phyloP scores from a whole-genome alignment of 2,888 invertebrate genomes.

The Protodeltote pygarga region DNA sequence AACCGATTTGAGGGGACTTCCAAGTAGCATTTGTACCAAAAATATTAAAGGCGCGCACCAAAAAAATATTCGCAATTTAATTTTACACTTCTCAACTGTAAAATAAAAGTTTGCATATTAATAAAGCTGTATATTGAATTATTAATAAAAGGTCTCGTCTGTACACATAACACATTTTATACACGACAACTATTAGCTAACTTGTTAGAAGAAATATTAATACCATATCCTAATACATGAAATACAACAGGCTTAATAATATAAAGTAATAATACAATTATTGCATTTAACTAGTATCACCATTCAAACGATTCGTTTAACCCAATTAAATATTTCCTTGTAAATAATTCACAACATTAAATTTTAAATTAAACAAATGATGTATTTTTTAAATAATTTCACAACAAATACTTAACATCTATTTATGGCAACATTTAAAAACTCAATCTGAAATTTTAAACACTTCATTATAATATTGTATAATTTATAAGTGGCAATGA shows the following conservation, averaged over 20 bases:
- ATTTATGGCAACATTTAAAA: conserved; percentile 72
- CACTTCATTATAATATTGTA: conserved; percentile 23
- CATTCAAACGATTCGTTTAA: conserved; percentile 68
- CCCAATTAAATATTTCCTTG: conserved; percentile 69
- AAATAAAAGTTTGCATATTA: conserved; percentile 54
- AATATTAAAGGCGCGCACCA: no score
- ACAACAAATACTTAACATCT: conserved; percentile 61
- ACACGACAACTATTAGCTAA: conserved; percentile 60
- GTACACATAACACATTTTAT: conserved; percentile 78
- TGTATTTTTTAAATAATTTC: conserved; percentile 49
- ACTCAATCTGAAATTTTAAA: conserved; percentile 54
- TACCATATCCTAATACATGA: conserved; percentile 68
- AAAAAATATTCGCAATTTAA: no score
- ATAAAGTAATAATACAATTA: conserved; percentile 60
- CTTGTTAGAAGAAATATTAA: conserved; percentile 58
- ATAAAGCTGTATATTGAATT: conserved; percentile 82
- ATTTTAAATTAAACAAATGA: conserved; percentile 63
- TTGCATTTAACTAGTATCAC: conserved; percentile 79
- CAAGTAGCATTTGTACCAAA: no score
- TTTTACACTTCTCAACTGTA: conserved; percentile 2
- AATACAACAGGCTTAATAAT: conserved; percentile 64
- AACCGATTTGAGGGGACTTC: no score
- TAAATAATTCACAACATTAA: conserved; percentile 74
- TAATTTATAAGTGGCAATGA: conserved; percentile 33
- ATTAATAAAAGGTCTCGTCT: conserved; percentile 73